phyloP scores from a whole-genome alignment of 2,888 invertebrate genomes.

The Macaria notata region DNA sequence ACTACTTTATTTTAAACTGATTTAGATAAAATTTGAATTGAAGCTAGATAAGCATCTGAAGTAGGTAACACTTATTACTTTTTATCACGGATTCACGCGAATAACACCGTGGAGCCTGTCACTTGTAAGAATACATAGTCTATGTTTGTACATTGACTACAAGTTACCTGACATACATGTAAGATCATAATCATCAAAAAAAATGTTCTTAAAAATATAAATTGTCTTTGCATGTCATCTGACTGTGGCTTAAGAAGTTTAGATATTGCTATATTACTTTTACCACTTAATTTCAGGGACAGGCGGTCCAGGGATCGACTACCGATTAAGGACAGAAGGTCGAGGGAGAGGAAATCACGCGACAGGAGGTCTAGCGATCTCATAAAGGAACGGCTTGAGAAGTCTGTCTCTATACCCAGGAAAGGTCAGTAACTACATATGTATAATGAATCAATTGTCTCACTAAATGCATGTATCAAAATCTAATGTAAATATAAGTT shows the following conservation, averaged over 20 bases:
- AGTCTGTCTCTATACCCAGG: conserved; percentile 74
- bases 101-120: too few relatives aligned
- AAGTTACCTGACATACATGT: too few relatives aligned
- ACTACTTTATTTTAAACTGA: too few relatives aligned
- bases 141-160: too few relatives aligned
- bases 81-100: too few relatives aligned
- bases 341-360: conserved; percentile 76
- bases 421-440: conserved; percentile 54
- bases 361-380: conserved; percentile 72
- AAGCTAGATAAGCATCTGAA: too few relatives aligned
- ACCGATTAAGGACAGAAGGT: conserved; percentile 57
- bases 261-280: background rate
- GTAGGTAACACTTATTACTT: too few relatives aligned
- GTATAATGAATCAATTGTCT: background rate
- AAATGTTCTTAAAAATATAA: too few relatives aligned
- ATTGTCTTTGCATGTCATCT: too few relatives aligned
- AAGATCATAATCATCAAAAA: too few relatives aligned
- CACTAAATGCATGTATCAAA: background rate
- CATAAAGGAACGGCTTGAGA: conserved; percentile 74
- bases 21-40: too few relatives aligned
- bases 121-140: too few relatives aligned
- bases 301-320: conserved; percentile 71
- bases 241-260: background rate
- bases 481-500: background rate
- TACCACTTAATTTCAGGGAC: conserved; percentile 48